Conservation (phyloP, 2,888 invertebrate species). For the Thelaira solivaga region DNA sequence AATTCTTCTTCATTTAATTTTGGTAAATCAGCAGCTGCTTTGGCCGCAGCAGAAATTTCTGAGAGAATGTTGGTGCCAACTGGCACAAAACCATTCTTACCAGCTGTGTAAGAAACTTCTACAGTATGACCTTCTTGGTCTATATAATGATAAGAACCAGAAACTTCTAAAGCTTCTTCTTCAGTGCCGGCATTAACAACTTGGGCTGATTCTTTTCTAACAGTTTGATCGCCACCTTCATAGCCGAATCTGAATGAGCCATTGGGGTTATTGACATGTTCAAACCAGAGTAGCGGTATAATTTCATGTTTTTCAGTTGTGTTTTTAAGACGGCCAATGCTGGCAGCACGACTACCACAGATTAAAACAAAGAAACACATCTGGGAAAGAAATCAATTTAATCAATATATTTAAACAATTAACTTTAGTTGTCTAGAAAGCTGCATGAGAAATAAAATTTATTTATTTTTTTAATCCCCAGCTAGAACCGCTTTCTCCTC, state of each 20-base stretch:
- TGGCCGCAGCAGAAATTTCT: slow-evolving; percentile 71
- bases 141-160: slow-evolving; percentile 74
- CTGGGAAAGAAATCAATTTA: slow-evolving; percentile 46
- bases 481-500: too few species aligned
- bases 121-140: slow-evolving; percentile 72
- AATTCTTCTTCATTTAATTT: slow-evolving; percentile 26
- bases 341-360: slow-evolving; percentile 66
- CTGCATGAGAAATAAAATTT: not conserved
- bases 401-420: slow-evolving; percentile 10
- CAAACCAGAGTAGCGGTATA: slow-evolving; percentile 69
- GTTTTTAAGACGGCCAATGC: slow-evolving; percentile 61
- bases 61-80: slow-evolving; percentile 70
- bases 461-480: too few species aligned
- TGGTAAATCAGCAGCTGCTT: slow-evolving; percentile 72
- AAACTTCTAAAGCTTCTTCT: slow-evolving; percentile 70
- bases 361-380: slow-evolving; percentile 68
- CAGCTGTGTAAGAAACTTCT: slow-evolving; percentile 74
- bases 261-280: slow-evolving; percentile 68
- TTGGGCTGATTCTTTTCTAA: slow-evolving; percentile 69
- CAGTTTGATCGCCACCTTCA: slow-evolving; percentile 72
- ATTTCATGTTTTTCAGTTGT: slow-evolving; percentile 67
- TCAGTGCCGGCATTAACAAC: slow-evolving; percentile 71
- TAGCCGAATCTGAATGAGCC: slow-evolving; percentile 72
- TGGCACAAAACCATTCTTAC: slow-evolving; percentile 76
- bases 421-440: not conserved